Base-by-base conservation (phyloP, 2,888 invertebrate genomes). In the Epirrhoe tristata region DNA sequence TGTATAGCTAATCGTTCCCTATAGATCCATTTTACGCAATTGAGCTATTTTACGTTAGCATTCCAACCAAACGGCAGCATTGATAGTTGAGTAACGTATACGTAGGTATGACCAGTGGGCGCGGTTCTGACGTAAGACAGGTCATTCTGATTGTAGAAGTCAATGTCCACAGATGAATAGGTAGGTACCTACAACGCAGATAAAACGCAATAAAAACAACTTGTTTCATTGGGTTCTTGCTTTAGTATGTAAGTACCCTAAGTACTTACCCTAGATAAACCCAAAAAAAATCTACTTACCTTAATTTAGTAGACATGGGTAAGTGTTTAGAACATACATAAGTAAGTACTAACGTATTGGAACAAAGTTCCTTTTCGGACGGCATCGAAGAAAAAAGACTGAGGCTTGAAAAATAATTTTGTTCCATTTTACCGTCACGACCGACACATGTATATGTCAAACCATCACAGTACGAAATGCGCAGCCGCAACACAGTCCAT, bases 71-170 rank as follows among this genome's bases (percentile, higher is more conserved):
- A 58, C 17, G 56, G 14, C 56, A 66, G 10, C 3, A 24, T 24
- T 24, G 36, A 8, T 8, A 36, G 36, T n/a, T 8, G 10, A 10
- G 36, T 10, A n/a, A n/a, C n/a, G n/a, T n/a, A n/a, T n/a, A n/a
- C n/a, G n/a, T 46, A 14, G 46, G n/a, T 46, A 14, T 8, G 36
- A 46, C 1, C 58, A 17, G 69, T 68, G 87, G 91, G 91, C 81
- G 88, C 88, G 91, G 88, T 82, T 71, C 73, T 89, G 90, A 89
- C 89, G 89, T 74, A 67, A 68, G 53, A 69, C 57, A 70, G 83
- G 82, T 83, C 82, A 76, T 46, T 0, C 39, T 63, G 83, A 73
- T 67, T 70, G 8, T 46, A 63, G 61, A 73, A 76, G 84, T 85
- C 86, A 87, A 85, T 85, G 87, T 82, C 83, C 83, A 72, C 62